Evolutionary conservation across 2,888 invertebrate species (phyloP), one percentile per base, ranked within the genome.

Genomic region (Nomada ruficornis): DNA sequence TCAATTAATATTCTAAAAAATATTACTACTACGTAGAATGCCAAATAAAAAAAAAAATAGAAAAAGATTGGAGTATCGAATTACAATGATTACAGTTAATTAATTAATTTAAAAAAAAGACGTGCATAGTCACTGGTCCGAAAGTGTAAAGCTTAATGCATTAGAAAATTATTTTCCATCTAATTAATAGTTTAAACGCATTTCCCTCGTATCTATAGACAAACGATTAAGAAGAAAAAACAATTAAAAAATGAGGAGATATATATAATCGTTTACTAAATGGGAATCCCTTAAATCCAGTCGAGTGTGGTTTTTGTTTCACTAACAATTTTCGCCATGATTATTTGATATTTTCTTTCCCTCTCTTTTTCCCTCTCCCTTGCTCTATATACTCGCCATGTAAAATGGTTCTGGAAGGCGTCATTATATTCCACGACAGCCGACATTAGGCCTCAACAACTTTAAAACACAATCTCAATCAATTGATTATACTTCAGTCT

Each of bases 61-160:
- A 36, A 84, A 75, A 64, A 67, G 75, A 47, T 62, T 29, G 54
- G 54, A 73, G 52, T 42, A 68, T 70, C 64, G 76, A 85, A 88
- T 86, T 88, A 86, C 86, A 88, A 86, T 77, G 55, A 68, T 55
- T 68, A 75, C 57, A 63, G 78, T 50, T 26, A 83, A 78, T 57
- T 29, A 70, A 59, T 20, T 64, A 83, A 77, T 36, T 80, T 54
- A 26, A 7, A 83, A 78, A 71, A 81, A 69, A 65, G 76, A 71
- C 52, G 18, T 73, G 65, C 50, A 70, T 63, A 50, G 20, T 87
- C 77, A 86, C 83, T 82, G 86, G 84, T 88, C 79, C 86, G 75
- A 87, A 88, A 88, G 78, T 82, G 77, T 86, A 88, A 87, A 88
- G 85, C 83, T 84, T 83, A 83, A 86, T 82, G 72, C 84, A 65